Evolutionary conservation across 2,797 vertebrate species (phyloP), one percentile per base, ranked within the genome.

Genomic region (Takifugu ocellatus): DNA sequence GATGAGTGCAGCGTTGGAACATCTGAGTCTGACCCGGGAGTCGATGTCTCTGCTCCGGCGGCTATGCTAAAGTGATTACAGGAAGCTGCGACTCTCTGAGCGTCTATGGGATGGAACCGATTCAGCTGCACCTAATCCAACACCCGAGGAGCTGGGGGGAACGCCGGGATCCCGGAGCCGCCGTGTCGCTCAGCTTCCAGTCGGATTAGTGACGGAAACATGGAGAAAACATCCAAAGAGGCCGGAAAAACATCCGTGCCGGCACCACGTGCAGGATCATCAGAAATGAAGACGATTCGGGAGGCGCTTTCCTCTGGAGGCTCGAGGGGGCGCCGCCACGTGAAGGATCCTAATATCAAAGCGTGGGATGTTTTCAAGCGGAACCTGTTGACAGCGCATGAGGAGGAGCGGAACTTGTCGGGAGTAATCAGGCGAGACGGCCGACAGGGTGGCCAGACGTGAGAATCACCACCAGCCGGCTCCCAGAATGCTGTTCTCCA

Each of bases 331-430:
- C n/a, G 65, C 44, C 11, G 17, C 59, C 26, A 60, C 54, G 46
- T 3, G 48, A 79, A 79, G 39, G 36, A 49, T 49, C 62, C 27
- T 21, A 60, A 63, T 54, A 70, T 65, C 57, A 72, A 58, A 68
- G 66, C 21, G 17, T 57, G 67, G 10, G 56, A 59, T 63, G 51
- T 49, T 67, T 64, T 60, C 46, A 21, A 6, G n/a, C 17, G 43
- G 26, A 56, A 67, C 67, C 21, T 61, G 72, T 62, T 68, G 59
- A 73, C 65, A 44, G 53, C 26, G 52, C 67, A 51, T 24, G 53
- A 58, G 16, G 56, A 70, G 56, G 61, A 56, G 74, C 56, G 71
- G 68, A 81, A 74, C 72, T 68, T 79, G 83, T 79, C 59, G 72
- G 59, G 61, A 64, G 62, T 61, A 79, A 81, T 81, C 71, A 77